Evolutionary conservation across 2,888 invertebrate genomes (phyloP), one percentile per base, ranked within the genome.

Genomic region (Pandemis corylana): DNA sequence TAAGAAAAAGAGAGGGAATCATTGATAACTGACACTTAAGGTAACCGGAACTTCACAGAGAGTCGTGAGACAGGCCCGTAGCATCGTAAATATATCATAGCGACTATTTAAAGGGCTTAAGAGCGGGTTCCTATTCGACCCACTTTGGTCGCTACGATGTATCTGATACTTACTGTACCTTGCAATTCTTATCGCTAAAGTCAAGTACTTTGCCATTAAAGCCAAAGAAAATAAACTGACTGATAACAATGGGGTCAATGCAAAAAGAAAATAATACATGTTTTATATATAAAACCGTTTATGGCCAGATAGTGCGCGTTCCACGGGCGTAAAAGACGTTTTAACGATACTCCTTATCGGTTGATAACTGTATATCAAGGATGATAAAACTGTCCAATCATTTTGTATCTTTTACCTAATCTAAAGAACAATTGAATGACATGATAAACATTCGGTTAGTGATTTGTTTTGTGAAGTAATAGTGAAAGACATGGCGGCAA

Each of bases 341-440:
- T 51, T 66, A 74, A 74, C 69, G 74, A 74, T 69, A 7, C n/a
- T 49, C 5, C 9, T 74, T 74, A 74, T 74, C 74, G 10, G 10
- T 9, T 6, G 65, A 69, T 69, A 65, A 69, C 36, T 44, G 51
- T 13, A 51, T 73, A 69, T 66, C 69, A 42, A 53, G 42, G 49
- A 61, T 61, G 74, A 74, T 74, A 74, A 61, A 69, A 59, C n/a
- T 7, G 9, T 13, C 10, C 28, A 61, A 69, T 69, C 64, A 12
- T 53, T 66, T 15, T 51, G 7, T 12, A 28, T 13, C 41, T 64
- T 42, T 59, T 56, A 41, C 66, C 51, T 53, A 51, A 74, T 65
- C 74, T 66, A 15, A 59, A 61, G 36, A 65, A 44, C 61, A 65
- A 36, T 65, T 42, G 56, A 59, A 20, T 59, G 42, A 12, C 41